A percentile compares a stretch with the other conserved stretches of the same genome.
phyloP scores from a whole-genome alignment of 2,888 invertebrate species.

The Eumerus sabulonum region DNA sequence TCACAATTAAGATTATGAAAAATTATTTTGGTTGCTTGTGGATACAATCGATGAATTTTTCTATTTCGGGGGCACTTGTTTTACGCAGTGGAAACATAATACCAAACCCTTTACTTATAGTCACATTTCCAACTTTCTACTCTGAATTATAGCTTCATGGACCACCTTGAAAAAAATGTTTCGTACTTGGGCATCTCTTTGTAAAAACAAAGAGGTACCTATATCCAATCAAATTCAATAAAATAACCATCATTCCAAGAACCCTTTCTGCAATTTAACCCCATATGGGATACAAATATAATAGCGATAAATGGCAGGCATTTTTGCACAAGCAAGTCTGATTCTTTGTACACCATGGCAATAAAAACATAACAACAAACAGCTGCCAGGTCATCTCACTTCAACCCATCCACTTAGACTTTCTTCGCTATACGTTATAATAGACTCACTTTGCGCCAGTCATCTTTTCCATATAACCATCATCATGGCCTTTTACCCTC shows the following conservation, averaged over 20 bases:
- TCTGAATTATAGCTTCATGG: constrained; percentile 1
- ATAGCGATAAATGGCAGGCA: constrained; percentile 63
- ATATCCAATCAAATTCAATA: constrained; percentile 64
- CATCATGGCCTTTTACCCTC: constrained; percentile 46
- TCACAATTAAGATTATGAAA: too few species aligned
- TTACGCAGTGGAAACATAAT: too few species aligned
- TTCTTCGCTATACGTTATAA: constrained; percentile 43
- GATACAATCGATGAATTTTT: too few species aligned
- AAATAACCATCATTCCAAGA: constrained; percentile 62
- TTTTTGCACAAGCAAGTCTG: constrained; percentile 43
- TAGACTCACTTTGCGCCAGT: constrained; percentile 61
- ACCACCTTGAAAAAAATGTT: too few species aligned
- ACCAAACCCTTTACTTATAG: too few species aligned
- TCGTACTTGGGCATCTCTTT: too few species aligned
- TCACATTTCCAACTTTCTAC: too few species aligned
- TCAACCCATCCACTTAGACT: constrained; percentile 23
- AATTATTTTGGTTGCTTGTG: too few species aligned
- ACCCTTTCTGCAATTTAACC: constrained; percentile 40
- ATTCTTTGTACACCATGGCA: constrained; percentile 32
- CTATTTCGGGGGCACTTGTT: too few species aligned
- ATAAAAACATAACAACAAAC: constrained; percentile 65
- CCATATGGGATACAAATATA: constrained; percentile 61
- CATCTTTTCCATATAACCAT: constrained; percentile 61
- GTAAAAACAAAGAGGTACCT: constrained; percentile 18
- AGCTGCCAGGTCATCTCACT: constrained; percentile 60